These are phyloP conservation scores for Rhopalosiphum padi DNA, from an alignment of 1,140 invertebrate species.

Conservation along the genomic window DNA sequence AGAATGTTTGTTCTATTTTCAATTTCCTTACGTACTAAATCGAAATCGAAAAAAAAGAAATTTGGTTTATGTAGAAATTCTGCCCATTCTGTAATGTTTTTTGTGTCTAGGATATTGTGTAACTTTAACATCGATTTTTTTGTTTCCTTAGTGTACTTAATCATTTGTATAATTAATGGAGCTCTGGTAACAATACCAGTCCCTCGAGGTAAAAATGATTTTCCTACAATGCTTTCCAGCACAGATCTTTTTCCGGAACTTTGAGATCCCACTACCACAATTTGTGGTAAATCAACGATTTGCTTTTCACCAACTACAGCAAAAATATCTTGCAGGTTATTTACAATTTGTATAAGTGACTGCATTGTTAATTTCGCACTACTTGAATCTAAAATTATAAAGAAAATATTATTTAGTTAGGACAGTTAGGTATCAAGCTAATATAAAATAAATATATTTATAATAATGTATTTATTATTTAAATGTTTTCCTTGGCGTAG, in stretches of 20 bases:
- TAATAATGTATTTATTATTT: too few relatives aligned
- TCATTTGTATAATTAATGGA: conserved; percentile 60
- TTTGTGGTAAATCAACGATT: conserved; percentile 58
- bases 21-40: conserved; percentile 75
- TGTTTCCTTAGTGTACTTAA: conserved; percentile 6
- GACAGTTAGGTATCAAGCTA: too few relatives aligned
- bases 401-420: too few relatives aligned
- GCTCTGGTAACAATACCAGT: conserved; percentile 59
- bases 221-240: conserved; percentile 60
- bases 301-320: conserved; percentile 39
- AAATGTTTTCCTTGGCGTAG: too few relatives aligned
- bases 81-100: conserved; percentile 78
- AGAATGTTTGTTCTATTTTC: conserved; percentile 75
- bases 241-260: conserved; percentile 62
- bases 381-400: too few relatives aligned
- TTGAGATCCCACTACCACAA: conserved; percentile 63
- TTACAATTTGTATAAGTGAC: conserved; percentile 30
- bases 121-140: neutral
- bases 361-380: neutral
- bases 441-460: too few relatives aligned
- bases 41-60: conserved; percentile 74
- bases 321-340: conserved; percentile 60
- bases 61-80: conserved; percentile 77
- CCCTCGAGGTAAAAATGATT: conserved; percentile 60
- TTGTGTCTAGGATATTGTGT: conserved; percentile 66